Percentiles rank a stretch among this genome's conserved stretches.
Evolutionary conservation across 2,113 vertebrate genomes (phyloP).

Genomic region (Callocephalon fimbriatum): DNA sequence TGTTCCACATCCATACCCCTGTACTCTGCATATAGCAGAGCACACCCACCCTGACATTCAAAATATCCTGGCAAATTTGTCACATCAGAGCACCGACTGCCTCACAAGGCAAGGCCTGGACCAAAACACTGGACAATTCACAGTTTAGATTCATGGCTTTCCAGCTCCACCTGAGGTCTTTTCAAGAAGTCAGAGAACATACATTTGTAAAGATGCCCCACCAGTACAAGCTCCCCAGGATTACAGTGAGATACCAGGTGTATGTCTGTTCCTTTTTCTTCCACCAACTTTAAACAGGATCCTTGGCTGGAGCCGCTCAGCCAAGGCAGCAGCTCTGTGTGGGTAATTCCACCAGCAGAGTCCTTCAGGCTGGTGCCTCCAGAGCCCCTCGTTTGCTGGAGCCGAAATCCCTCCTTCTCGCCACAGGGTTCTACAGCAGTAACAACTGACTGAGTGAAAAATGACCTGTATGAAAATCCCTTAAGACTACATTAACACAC

Average conservation of each 20-base stretch:
- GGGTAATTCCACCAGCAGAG: not conserved
- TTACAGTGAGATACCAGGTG: not conserved
- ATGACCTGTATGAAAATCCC: not conserved
- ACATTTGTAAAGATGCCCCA: not conserved
- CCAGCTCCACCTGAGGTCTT: accelerated
- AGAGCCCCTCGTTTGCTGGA: not conserved
- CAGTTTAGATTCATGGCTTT: accelerated
- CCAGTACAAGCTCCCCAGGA: not conserved
- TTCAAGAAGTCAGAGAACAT: accelerated
- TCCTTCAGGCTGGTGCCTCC: not conserved
- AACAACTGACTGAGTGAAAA: not conserved
- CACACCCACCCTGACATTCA: not conserved
- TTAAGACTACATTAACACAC: too few species aligned
- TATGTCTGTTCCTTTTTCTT: not conserved
- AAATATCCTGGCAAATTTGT: accelerated
- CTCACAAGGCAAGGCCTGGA: too few species aligned
- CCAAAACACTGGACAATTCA: not conserved
- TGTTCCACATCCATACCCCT: not conserved
- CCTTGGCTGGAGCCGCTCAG: not conserved
- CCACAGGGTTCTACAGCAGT: not conserved
- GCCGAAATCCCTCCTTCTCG: accelerated
- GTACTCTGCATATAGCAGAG: not conserved
- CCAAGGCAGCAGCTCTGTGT: not conserved
- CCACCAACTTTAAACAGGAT: not conserved
- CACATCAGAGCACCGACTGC: not conserved